phyloP scores from a whole-genome alignment of 2,797 vertebrate genomes.

The Podarcis lilfordi region DNA sequence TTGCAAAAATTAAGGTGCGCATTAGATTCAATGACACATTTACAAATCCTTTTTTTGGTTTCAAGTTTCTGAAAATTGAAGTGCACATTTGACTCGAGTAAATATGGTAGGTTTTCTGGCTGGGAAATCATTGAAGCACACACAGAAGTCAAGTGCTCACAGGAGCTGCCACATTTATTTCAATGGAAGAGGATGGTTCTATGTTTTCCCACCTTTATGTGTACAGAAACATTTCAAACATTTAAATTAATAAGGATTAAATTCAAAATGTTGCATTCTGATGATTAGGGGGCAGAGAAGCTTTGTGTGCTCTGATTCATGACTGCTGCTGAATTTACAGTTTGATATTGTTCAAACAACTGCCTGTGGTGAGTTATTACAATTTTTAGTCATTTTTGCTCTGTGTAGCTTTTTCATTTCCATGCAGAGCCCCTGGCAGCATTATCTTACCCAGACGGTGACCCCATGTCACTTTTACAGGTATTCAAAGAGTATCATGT shows the following conservation, averaged over 20 bases:
- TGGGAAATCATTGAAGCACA: no score
- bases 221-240: no score
- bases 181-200: no score
- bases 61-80: no score
- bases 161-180: no score
- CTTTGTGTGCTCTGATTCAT: neutral
- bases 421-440: neutral
- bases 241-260: no score
- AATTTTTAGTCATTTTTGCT: neutral
- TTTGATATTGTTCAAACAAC: neutral
- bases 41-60: neutral
- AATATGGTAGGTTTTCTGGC: no score
- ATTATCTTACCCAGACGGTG: conserved; percentile 1
- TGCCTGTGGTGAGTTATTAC: neutral
- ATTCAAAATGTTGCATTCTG: neutral
- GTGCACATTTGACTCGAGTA: no score
- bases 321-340: neutral
- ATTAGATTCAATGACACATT: no score
- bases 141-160: no score
- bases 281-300: neutral
- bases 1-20: no score
- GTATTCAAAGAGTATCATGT: neutral
- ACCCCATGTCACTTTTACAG: neutral
- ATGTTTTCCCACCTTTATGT: no score
- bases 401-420: neutral